A percentile compares a stretch with the other conserved stretches of the same genome.
Evolutionary conservation across 2,888 invertebrate species (phyloP).

Genomic region (Aphidoletes aphidimyza): DNA sequence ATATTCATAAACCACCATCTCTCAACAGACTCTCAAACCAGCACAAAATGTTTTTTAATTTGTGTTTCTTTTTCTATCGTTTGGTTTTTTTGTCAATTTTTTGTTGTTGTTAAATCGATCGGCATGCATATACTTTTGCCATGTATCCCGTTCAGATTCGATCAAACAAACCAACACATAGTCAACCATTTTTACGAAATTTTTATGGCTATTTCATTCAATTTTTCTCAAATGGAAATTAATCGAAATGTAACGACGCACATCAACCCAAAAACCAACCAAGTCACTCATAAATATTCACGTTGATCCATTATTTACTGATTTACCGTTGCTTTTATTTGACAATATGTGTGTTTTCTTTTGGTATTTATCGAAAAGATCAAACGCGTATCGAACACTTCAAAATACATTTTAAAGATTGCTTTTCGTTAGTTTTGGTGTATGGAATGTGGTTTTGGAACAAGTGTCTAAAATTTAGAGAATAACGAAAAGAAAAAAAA

Average conservation of each 20-base stretch:
- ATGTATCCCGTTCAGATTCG: conserved; percentile 12
- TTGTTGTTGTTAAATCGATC: conserved; percentile 30
- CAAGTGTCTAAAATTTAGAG: no score
- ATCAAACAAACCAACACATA: background rate
- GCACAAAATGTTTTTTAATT: no score
- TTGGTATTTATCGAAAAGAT: no score
- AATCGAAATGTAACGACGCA: conserved; percentile 32
- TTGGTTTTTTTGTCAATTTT: background rate
- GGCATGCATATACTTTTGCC: conserved; percentile 48
- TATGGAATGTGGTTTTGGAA: no score
- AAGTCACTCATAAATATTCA: conserved; percentile 7
- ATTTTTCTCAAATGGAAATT: background rate
- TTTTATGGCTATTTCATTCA: background rate
- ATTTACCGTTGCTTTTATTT: conserved; percentile 19
- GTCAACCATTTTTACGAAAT: background rate
- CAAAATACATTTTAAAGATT: no score
- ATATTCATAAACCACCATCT: conserved; percentile 43
- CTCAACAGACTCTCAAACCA: background rate
- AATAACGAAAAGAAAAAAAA: no score
- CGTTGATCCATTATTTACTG: background rate
- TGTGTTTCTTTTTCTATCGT: no score
- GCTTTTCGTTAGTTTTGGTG: no score
- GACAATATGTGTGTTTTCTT: no score
- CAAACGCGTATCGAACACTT: no score
- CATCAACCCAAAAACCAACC: background rate